Base-by-base conservation (phyloP, 2,888 invertebrate genomes). In the Phasia obesa region DNA sequence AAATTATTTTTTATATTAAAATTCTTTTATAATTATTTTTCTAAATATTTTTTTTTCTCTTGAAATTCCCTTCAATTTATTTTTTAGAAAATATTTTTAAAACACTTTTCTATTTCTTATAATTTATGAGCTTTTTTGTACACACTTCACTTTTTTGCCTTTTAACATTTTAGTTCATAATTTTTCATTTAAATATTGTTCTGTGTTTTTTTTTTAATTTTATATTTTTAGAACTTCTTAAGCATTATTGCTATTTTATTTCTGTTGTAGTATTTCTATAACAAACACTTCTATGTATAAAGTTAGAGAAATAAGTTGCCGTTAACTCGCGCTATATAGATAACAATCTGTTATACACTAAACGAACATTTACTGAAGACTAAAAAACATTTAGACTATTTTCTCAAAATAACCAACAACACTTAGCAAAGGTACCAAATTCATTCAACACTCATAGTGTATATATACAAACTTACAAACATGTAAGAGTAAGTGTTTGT, bases 161-260 rank as follows among this genome's bases (percentile, higher is more conserved):
- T 42, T 42, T 0, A 17, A 35, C 3, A 35, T 11, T 35, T 9
- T 11, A 31, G 31, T 35, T 35, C 9, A 35, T 35, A 35, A 35
- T 35, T 35, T 35, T 35, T 11, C 9, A 35, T 35, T 49, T 19
- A 62, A 70, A 15, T 25, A 60, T 71, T n/a, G n/a, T 49, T 64
- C 7, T 17, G 5, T 53, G 47, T 51, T 42, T n/a, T 25, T 19
- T 53, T 42, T n/a, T 35, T 13, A 31, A 57, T 15, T 67, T 35
- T 27, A 55, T 82, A 83, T 83, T 79, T 83, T 79, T 79, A 79
- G 83, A 79, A 49, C 31, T 57, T 47, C 25, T 57, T 19, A 6
- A 62, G 64, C 31, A 64, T 64, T 47, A 27, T 17, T 19, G 23
- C 44, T 31, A 31, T 44, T 64, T 55, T 0, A 53, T 25, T n/a